Evolutionary conservation across 2,113 vertebrate genomes (phyloP).

Genomic region (Ammodytes dubius): DNA sequence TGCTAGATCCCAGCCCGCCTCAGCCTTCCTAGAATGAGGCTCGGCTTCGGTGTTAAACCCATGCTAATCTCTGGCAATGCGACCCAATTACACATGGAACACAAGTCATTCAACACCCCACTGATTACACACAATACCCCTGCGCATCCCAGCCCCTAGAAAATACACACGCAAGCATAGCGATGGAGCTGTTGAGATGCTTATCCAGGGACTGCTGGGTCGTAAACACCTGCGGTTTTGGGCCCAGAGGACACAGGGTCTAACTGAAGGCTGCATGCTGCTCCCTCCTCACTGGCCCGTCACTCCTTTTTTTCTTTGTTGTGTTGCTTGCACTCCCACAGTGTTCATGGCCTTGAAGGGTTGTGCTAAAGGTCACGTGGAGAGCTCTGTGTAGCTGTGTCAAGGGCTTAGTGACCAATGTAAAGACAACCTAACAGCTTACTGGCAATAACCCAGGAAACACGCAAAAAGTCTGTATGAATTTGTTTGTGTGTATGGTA

Average conservation of each 20-base stretch:
- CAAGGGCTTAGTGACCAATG: conserved; percentile 52
- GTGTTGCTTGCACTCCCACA: conserved; percentile 5
- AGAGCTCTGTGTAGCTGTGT: conserved; percentile 40
- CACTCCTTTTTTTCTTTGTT: not conserved
- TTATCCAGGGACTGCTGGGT: conserved; percentile 48
- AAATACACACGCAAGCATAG: conserved; percentile 52
- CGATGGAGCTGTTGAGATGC: conserved; percentile 52
- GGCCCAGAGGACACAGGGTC: conserved; percentile 16
- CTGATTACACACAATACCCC: conserved; percentile 68
- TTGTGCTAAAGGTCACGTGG: not conserved
- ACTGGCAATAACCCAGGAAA: conserved; percentile 28
- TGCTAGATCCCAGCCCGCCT: conserved; percentile 40
- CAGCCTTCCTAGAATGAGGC: conserved; percentile 75
- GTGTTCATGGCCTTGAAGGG: conserved; percentile 54
- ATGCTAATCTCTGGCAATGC: conserved; percentile 79
- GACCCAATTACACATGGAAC: conserved; percentile 79
- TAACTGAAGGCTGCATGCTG: conserved; percentile 21
- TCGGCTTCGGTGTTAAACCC: conserved; percentile 78
- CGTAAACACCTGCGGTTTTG: conserved; percentile 74
- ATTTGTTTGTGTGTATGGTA: not conserved
- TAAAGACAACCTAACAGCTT: conserved; percentile 46
- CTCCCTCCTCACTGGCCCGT: conserved; percentile 16
- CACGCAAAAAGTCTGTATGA: not conserved
- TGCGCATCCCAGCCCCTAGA: conserved; percentile 35
- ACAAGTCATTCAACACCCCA: conserved; percentile 78